Conservation (phyloP, 2,888 invertebrate species). For the Tipula unca region DNA sequence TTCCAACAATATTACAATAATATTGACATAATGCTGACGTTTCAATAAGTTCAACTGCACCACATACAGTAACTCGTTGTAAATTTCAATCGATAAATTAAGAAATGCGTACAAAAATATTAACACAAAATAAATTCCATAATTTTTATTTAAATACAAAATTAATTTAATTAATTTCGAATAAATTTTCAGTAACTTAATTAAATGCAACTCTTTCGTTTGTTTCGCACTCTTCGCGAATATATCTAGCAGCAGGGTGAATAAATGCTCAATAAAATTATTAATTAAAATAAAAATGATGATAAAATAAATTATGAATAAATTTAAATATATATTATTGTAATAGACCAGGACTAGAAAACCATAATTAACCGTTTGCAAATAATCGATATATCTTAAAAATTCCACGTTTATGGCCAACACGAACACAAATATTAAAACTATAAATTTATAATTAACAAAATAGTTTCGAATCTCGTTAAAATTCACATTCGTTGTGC, state of each 20-base stretch:
- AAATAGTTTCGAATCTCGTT: background rate
- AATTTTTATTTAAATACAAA: background rate
- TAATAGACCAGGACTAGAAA: background rate
- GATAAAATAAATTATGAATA: background rate
- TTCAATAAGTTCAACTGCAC: background rate
- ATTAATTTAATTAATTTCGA: background rate
- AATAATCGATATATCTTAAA: background rate
- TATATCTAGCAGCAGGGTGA: background rate
- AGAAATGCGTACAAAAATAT: background rate
- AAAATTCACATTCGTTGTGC: background rate
- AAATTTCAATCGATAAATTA: background rate
- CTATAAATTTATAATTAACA: background rate
- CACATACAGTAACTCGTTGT: background rate
- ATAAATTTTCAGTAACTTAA: background rate
- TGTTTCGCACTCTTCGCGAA: background rate
- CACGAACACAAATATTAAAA: background rate
- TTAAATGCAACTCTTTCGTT: background rate
- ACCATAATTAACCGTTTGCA: background rate
- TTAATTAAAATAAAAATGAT: background rate
- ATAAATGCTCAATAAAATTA: background rate
- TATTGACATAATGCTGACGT: background rate
- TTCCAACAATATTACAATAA: background rate
- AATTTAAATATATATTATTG: background rate
- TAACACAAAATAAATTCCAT: background rate
- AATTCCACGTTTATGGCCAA: background rate